These are phyloP conservation scores for Calephelis perditalis DNA, from an alignment of 2,888 invertebrate species.

Conservation along the genomic window DNA sequence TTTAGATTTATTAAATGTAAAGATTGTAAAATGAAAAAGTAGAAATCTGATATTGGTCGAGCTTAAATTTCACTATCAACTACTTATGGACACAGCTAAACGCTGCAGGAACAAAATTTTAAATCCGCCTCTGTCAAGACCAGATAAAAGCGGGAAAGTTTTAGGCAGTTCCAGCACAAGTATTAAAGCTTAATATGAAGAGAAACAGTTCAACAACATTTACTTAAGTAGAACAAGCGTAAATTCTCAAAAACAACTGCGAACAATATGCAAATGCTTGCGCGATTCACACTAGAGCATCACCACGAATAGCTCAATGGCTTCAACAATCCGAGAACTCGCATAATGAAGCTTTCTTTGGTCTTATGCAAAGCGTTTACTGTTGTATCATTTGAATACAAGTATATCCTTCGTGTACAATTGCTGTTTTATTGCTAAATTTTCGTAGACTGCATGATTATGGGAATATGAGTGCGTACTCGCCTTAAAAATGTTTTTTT, in stretches of 20 bases:
- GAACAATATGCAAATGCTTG: conserved; percentile 51
- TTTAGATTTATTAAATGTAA: too few relatives aligned
- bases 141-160: conserved; percentile 20
- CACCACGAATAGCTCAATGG: conserved; percentile 27
- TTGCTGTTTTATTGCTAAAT: conserved; percentile 7
- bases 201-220: conserved; percentile 40
- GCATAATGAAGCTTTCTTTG: conserved; percentile 40
- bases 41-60: too few relatives aligned
- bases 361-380: conserved; percentile 19
- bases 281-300: conserved; percentile 34
- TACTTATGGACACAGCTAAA: not conserved
- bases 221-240: conserved; percentile 40
- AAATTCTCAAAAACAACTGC: conserved; percentile 48
- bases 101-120: conserved; percentile 16
- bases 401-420: conserved; percentile 3
- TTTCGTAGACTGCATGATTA: not conserved
- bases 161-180: conserved; percentile 19
- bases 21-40: too few relatives aligned
- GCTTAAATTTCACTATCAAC: too few relatives aligned
- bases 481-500: too few relatives aligned
- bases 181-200: conserved; percentile 22
- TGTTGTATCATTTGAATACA: conserved; percentile 17
- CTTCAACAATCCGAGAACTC: conserved; percentile 36
- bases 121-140: conserved; percentile 29
- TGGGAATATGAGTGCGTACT: too few relatives aligned